A percentile compares a stretch with the other conserved stretches of the same genome.
These are phyloP conservation scores for Clepsis dumicolana DNA, from an alignment of 2,888 invertebrate species.

Conservation along the genomic window DNA sequence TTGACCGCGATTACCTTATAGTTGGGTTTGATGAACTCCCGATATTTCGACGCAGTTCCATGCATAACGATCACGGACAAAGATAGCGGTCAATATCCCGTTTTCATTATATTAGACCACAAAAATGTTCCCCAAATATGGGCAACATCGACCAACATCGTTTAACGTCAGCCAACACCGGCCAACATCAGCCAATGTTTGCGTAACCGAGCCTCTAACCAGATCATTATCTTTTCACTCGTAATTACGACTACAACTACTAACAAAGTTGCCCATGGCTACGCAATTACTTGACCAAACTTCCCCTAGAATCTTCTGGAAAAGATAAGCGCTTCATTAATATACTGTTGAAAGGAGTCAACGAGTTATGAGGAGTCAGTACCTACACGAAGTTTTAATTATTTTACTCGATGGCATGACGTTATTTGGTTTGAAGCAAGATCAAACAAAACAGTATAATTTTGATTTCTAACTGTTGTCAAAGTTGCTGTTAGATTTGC, in stretches of 20 bases:
- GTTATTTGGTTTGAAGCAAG: background rate
- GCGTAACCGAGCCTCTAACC: background rate
- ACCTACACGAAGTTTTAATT: slow-evolving; percentile 1
- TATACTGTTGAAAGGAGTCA: slow-evolving; percentile 1
- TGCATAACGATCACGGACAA: too few relatives aligned
- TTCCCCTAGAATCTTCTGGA: slow-evolving; percentile 4
- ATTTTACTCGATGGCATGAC: background rate
- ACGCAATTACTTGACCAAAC: slow-evolving; percentile 24
- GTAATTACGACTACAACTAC: slow-evolving; percentile 8
- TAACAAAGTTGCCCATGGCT: slow-evolving; percentile 22
- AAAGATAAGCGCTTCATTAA: slow-evolving; percentile 25
- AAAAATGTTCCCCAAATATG: too few relatives aligned
- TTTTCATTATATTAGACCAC: too few relatives aligned
- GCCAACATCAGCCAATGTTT: slow-evolving; percentile 12
- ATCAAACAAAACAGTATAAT: too few relatives aligned
- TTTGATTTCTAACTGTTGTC: background rate
- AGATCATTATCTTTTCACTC: slow-evolving; percentile 27
- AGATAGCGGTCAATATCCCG: too few relatives aligned
- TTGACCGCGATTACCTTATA: too few relatives aligned
- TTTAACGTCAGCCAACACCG: background rate
- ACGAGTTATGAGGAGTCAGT: background rate
- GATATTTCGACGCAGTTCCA: too few relatives aligned
- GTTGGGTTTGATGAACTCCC: too few relatives aligned
- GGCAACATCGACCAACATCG: too few relatives aligned
- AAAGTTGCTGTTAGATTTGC: background rate